Base-by-base conservation (phyloP, 2,113 vertebrate genomes). In the Pelecanoides urinatrix region DNA sequence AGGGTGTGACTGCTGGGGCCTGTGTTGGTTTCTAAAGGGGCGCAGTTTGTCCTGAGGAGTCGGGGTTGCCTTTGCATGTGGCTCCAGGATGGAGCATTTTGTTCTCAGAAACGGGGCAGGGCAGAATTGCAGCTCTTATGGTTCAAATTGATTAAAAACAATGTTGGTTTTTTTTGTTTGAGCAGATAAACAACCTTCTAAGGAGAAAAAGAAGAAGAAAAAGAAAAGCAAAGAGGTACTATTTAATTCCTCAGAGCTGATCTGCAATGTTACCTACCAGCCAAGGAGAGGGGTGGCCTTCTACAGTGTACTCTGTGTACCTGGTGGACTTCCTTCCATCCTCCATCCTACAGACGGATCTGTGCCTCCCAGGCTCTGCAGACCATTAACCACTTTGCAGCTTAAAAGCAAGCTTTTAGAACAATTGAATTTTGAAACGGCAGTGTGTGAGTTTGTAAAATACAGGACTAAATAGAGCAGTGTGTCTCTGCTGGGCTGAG, bases 201-300 rank as follows among this genome's bases (percentile, higher is more conserved):
- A 99, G 97, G 99, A 99, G 95, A 99, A 99, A 52, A 99, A 99
- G 97, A 99, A 99, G 98, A 99, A 99, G 94, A 99, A 99, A 94
- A 99, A 99, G 96, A 99, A 98, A 86, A 95, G 86, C 97, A 99
- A 98, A 98, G 99, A 99, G 99, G 99, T 99, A 97, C 53, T 17
- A 14, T 16, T 63, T 38, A 49, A 62, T 92, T 71, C 14, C 21
- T 63, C 6, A 47, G 56, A 79, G 62, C 10, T 50, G 12, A 32
- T 79, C 15, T 82, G 21, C 16, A 2, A 0, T 40, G 4, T 90
- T 67, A 62, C 44, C 38, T 71, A 20, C 61, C 49, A 66, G 34
- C 52, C 71, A 22, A 44, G 63, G 89, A 22, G 36, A 45, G 44
- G 26, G 36, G 10, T 73, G 40, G 50, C 47, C 27, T 38, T 52